A percentile compares a stretch with the other conserved stretches of the same genome.
phyloP scores from a whole-genome alignment of 1,140 invertebrate genomes.

The Lysiphlebus fabarum region DNA sequence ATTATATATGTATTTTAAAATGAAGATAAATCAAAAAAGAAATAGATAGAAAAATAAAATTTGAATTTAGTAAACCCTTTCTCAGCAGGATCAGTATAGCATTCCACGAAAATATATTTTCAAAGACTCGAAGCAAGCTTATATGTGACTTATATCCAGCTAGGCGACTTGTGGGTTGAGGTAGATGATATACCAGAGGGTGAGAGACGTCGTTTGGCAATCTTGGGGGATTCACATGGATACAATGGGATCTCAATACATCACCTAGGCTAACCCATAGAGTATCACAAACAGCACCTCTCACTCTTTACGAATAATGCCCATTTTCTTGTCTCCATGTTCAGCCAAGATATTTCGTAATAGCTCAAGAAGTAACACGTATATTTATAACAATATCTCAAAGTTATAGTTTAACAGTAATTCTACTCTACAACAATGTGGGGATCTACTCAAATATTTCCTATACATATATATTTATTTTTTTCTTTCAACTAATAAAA shows the following conservation, averaged over 20 bases:
- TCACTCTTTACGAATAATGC: no score
- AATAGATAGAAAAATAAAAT: slow-evolving; percentile 25
- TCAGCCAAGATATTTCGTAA: no score
- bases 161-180: slow-evolving; percentile 28
- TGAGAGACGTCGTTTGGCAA: slow-evolving; percentile 51
- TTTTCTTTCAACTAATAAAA: no score
- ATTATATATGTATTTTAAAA: no score
- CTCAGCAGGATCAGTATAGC: background rate
- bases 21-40: slow-evolving; percentile 12
- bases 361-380: no score
- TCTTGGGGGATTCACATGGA: slow-evolving; percentile 55
- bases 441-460: no score
- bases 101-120: slow-evolving; percentile 1
- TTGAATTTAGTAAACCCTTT: slow-evolving; percentile 10
- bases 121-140: slow-evolving; percentile 2
- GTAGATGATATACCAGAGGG: slow-evolving; percentile 9
- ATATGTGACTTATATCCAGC: slow-evolving; percentile 30
- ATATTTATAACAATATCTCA: no score
- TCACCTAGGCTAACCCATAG: slow-evolving; percentile 51
- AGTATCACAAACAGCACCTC: slow-evolving; percentile 8
- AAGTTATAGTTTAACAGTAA: no score
- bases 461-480: no score
- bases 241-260: slow-evolving; percentile 59
- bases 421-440: no score
- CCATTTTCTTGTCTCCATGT: no score